These are phyloP conservation scores for Heterochromis multidens DNA, from an alignment of 2,113 vertebrate species.

Conservation along the genomic window DNA sequence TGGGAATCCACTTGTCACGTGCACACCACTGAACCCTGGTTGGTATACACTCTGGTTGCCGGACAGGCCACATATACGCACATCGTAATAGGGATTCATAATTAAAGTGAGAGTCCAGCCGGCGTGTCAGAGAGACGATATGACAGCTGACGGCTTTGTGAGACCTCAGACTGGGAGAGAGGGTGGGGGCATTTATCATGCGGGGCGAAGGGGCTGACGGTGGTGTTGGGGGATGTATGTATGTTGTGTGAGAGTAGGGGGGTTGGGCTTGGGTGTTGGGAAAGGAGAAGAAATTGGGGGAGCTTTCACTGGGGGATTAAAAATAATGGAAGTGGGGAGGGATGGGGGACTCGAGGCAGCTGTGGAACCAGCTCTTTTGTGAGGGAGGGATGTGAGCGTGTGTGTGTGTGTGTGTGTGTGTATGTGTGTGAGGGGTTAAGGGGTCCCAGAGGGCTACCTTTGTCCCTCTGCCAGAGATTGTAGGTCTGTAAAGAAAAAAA, in stretches of 20 bases:
- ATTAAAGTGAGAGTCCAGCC: conserved; percentile 70
- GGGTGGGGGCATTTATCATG: conserved; percentile 1
- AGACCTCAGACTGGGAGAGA: conserved; percentile 27
- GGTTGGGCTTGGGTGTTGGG: not conserved
- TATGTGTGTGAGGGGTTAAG: conserved; percentile 40
- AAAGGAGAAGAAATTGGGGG: conserved; percentile 19
- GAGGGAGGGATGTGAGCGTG: conserved; percentile 15
- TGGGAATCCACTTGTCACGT: not conserved
- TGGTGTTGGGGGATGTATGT: not conserved
- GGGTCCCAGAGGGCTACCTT: conserved; percentile 70
- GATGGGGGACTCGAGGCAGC: conserved; percentile 65
- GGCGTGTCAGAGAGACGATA: conserved; percentile 48
- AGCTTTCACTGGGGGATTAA: conserved; percentile 75
- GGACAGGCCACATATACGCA: not conserved
- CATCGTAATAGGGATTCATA: conserved; percentile 33
- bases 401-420: not conserved
- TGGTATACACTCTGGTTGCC: not conserved
- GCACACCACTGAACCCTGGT: not conserved
- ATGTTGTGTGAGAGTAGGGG: not conserved
- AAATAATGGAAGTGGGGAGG: conserved; percentile 61
- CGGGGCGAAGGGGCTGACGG: not conserved
- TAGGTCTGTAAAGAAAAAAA: conserved; percentile 40
- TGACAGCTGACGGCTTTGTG: conserved; percentile 68
- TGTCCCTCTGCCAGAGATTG: conserved; percentile 64
- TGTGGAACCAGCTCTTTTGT: conserved; percentile 68